Conservation (phyloP, 2,113 vertebrate species). For the Barnardius zonarius region DNA sequence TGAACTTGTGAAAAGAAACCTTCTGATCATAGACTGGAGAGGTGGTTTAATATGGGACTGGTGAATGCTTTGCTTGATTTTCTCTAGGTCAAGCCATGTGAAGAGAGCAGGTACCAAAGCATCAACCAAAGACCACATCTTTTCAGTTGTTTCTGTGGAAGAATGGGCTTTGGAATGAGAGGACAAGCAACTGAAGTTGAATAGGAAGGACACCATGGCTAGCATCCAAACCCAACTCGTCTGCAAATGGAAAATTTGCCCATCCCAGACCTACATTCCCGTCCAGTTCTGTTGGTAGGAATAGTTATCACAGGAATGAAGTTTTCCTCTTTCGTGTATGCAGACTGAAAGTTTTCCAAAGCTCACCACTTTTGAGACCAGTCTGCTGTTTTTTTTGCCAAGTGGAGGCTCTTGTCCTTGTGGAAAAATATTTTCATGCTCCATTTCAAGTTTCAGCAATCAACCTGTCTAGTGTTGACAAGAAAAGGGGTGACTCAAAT, state of each 20-base stretch:
- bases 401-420: background rate
- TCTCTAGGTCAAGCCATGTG: background rate
- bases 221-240: background rate
- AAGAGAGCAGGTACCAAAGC: background rate
- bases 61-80: background rate
- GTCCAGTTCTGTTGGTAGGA: background rate
- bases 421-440: background rate
- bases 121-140: background rate
- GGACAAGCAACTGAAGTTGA: background rate
- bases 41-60: background rate
- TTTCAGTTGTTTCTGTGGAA: background rate
- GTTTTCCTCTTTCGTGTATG: background rate
- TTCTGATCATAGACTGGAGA: background rate
- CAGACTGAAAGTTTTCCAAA: background rate
- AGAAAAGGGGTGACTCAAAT: background rate
- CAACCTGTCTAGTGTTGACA: background rate
- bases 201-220: background rate
- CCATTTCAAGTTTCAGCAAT: constrained; percentile 20
- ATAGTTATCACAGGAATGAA: background rate
- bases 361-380: background rate
- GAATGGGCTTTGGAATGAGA: background rate
- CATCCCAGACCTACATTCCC: background rate
- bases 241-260: background rate
- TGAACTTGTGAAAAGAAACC: background rate
- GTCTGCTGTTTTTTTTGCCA: background rate